Evolutionary conservation across 2,888 invertebrate species (phyloP).

Genomic region (Tricholauxania praeusta): DNA sequence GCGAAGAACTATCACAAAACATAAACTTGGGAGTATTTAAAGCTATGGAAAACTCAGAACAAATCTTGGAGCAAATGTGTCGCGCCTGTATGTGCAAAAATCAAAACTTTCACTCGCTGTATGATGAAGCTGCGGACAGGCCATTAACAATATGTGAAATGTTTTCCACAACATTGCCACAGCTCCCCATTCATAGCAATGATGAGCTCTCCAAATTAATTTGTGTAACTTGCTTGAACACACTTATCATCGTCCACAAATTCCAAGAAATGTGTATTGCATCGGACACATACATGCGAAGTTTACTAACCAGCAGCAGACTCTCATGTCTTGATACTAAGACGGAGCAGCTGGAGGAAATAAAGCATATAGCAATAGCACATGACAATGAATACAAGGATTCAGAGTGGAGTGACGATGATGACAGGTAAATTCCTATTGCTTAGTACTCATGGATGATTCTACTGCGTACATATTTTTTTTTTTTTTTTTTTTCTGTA

Average conservation of each 20-base stretch:
- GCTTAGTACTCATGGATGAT: no score
- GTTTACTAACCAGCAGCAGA: slow-evolving; percentile 22
- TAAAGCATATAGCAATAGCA: neutral
- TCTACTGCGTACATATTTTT: no score
- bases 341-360: neutral
- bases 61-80: slow-evolving; percentile 38
- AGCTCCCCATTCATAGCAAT: slow-evolving; percentile 13
- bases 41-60: neutral
- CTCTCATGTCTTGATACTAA: neutral
- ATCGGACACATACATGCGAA: slow-evolving; percentile 65
- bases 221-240: slow-evolving; percentile 71
- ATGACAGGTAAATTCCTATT: no score
- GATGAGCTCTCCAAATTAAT: slow-evolving; percentile 74
- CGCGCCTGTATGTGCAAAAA: slow-evolving; percentile 45
- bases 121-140: neutral
- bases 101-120: slow-evolving; percentile 29
- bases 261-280: slow-evolving; percentile 69
- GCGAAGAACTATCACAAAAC: no score
- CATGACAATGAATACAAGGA: no score
- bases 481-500: no score
- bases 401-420: no score
- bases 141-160: slow-evolving; percentile 24
- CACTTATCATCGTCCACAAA: slow-evolving; percentile 69
- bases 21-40: no score
- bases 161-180: slow-evolving; percentile 23